Evolutionary conservation across 2,888 invertebrate genomes (phyloP).

Genomic region (Zaprionus lineosus): DNA sequence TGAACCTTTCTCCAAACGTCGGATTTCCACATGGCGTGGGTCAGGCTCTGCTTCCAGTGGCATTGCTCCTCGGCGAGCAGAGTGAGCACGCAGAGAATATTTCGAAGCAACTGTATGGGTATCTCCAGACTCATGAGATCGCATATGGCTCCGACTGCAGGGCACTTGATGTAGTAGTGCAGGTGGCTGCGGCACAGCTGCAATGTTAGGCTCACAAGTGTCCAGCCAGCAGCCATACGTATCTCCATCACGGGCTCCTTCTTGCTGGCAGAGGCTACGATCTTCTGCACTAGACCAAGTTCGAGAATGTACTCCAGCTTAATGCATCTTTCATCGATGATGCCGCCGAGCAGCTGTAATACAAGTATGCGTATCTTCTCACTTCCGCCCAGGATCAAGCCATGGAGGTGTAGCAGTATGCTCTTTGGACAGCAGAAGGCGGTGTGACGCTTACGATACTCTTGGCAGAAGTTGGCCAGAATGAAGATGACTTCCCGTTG

Average conservation of each 20-base stretch:
- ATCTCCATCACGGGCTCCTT: slow-evolving; percentile 15
- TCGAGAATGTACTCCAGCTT: slow-evolving; percentile 32
- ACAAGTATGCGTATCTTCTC: slow-evolving; percentile 35
- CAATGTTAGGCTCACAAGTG: slow-evolving; percentile 34
- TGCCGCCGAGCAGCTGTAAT: slow-evolving; percentile 35
- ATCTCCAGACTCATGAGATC: slow-evolving; percentile 27
- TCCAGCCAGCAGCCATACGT: slow-evolving; percentile 43
- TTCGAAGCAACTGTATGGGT: slow-evolving; percentile 34
- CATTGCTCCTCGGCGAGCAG: slow-evolving; percentile 30
- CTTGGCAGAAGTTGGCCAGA: slow-evolving; percentile 38
- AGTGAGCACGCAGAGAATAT: slow-evolving; percentile 35
- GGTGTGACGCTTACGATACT: slow-evolving; percentile 11
- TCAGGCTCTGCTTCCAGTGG: slow-evolving; percentile 21
- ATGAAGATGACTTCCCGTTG: slow-evolving; percentile 49
- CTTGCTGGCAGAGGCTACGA: slow-evolving; percentile 34
- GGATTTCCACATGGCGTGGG: slow-evolving; percentile 33
- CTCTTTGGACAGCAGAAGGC: slow-evolving; percentile 31
- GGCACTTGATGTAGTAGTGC: slow-evolving; percentile 27
- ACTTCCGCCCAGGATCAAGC: slow-evolving; percentile 20
- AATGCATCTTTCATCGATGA: slow-evolving; percentile 47
- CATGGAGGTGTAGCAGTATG: slow-evolving; percentile 38
- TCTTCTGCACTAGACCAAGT: slow-evolving; percentile 27
- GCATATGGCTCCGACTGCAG: slow-evolving; percentile 27
- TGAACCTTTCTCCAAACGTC: slow-evolving; percentile 26
- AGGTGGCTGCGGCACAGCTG: slow-evolving; percentile 36